Base-by-base conservation (phyloP, 2,888 invertebrate species). In the Griposia aprilina region DNA sequence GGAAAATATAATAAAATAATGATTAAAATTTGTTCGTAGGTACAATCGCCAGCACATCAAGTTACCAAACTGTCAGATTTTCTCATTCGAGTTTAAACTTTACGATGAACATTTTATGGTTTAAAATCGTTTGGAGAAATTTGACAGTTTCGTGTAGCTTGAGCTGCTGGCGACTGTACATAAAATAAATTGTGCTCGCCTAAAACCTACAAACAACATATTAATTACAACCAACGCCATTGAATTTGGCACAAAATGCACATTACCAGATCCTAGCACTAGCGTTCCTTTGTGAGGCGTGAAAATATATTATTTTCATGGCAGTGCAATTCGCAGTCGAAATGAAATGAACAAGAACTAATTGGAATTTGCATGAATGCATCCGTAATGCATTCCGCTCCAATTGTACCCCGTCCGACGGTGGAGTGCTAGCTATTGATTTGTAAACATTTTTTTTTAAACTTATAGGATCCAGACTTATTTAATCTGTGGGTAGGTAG, bases 261-360 rank as follows among this genome's bases (percentile, higher is more conserved):
- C 66, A 85, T 83, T 83, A 80, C 79, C 30, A 76, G 63, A 74
- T 72, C 59, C 71, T 66, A 60, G 83, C 55, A 71, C 30, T 59
- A 36, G 30, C 45, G 52, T 72, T 72, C 71, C 65, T 76, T 84
- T 86, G 83, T 76, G 79, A 68, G 74, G 71, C 59, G 66, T 36
- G 86, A 59, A 69, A 79, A 82, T 80, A 80, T 77, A 87, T 84
- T 82, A 82, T 80, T 74, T 78, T 78, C 67, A 70, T 74, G 80
- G 70, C 75, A 71, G 57, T 74, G 68, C 68, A 72, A 85, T 85
- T 83, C 81, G 81, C 68, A 77, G 76, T 70, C 36, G 68, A 84
- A 87, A 87, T 88, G 87, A 88, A 86, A 88, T 86, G 82, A 87
- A 86, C 86, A 84, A 80, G 79, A 85, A 89, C 78, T 88, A 86